These are phyloP conservation scores for Alsophila aescularia DNA, from an alignment of 2,888 invertebrate species.

Conservation along the genomic window DNA sequence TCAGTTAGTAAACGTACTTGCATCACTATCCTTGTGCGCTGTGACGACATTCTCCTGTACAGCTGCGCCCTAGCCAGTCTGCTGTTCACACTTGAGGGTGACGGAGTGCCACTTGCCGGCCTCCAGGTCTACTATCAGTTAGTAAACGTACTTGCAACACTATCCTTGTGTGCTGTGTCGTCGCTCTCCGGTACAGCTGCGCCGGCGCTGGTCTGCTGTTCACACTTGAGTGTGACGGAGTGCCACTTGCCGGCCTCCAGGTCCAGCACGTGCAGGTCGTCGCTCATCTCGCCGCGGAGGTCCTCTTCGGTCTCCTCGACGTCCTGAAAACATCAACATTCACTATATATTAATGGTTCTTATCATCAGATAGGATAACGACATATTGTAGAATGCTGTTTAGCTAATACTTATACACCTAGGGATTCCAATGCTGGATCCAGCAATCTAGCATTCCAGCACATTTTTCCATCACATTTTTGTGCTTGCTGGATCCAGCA, in stretches of 20 bases:
- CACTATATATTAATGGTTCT: too few relatives aligned
- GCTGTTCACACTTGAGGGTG: slow-evolving; percentile 51
- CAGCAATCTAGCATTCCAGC: too few relatives aligned
- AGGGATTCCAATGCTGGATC: too few relatives aligned
- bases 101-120: slow-evolving; percentile 91
- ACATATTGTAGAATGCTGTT: too few relatives aligned
- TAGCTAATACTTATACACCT: too few relatives aligned
- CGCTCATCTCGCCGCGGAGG: slow-evolving; percentile 91
- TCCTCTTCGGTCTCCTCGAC: slow-evolving; percentile 93
- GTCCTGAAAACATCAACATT: slow-evolving; percentile 77
- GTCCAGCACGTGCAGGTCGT: slow-evolving; percentile 91
- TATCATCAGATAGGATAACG: too few relatives aligned
- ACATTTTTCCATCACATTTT: too few relatives aligned
- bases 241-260: slow-evolving; percentile 90
- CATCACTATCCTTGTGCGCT: background rate
- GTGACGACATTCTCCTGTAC: slow-evolving; percentile 3
- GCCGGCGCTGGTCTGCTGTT: slow-evolving; percentile 38
- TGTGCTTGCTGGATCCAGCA: too few relatives aligned
- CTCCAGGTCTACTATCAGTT: too few relatives aligned
- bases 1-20: background rate
- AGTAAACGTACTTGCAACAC: background rate
- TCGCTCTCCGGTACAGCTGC: slow-evolving; percentile 34
- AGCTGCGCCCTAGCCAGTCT: slow-evolving; percentile 41
- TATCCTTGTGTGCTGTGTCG: background rate
- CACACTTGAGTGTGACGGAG: slow-evolving; percentile 71